These are phyloP conservation scores for Chironomus riparius DNA, from an alignment of 2,888 invertebrate genomes.

Conservation along the genomic window DNA sequence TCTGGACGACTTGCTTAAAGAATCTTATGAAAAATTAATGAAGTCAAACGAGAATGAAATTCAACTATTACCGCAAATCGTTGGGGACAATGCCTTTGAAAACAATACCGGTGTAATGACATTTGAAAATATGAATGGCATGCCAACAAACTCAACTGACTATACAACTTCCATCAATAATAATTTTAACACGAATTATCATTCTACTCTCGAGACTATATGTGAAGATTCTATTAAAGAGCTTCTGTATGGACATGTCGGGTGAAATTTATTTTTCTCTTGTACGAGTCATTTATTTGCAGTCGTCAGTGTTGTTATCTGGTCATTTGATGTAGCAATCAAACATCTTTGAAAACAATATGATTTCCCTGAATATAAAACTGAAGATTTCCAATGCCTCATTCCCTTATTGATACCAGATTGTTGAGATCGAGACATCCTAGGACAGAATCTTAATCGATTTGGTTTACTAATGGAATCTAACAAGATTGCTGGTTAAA, in stretches of 20 bases:
- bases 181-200: constrained; percentile 5
- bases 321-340: too few relatives aligned
- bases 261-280: not conserved
- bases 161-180: not conserved
- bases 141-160: not conserved
- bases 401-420: too few relatives aligned
- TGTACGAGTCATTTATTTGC: not conserved
- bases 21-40: constrained; percentile 24
- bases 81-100: not conserved
- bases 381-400: too few relatives aligned
- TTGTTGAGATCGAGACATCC: too few relatives aligned
- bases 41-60: not conserved
- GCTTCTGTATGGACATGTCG: constrained; percentile 3
- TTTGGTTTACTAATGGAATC: too few relatives aligned
- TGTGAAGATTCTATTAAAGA: constrained; percentile 25
- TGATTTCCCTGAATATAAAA: too few relatives aligned
- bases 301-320: not conserved
- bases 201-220: constrained; percentile 16
- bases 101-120: not conserved
- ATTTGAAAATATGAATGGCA: not conserved
- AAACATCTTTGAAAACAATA: too few relatives aligned
- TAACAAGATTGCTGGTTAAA: too few relatives aligned
- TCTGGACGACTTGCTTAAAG: constrained; percentile 25
- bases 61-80: not conserved
- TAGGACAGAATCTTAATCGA: too few relatives aligned